Evolutionary conservation across 2,888 invertebrate species (phyloP).

Genomic region (Drosophila kuntzei): DNA sequence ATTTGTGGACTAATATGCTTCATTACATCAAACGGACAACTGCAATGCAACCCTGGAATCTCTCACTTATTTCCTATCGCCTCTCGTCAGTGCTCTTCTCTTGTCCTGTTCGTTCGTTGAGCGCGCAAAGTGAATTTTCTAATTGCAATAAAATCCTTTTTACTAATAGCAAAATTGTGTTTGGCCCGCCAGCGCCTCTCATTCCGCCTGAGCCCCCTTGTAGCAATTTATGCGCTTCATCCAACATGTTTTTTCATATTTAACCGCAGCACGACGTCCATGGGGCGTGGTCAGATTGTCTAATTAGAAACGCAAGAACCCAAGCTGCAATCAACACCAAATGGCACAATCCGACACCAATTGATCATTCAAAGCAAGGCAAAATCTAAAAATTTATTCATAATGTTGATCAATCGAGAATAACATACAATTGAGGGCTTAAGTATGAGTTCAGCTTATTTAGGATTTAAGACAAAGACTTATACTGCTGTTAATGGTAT

Average conservation of each 20-base stretch:
- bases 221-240: slow-evolving; percentile 65
- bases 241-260: slow-evolving; percentile 40
- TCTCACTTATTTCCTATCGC: no score
- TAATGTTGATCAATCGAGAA: background rate
- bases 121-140: slow-evolving; percentile 70
- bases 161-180: slow-evolving; percentile 76
- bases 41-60: background rate
- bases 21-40: slow-evolving; percentile 39
- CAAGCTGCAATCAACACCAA: slow-evolving; percentile 9
- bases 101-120: background rate
- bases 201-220: background rate
- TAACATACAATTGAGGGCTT: background rate
- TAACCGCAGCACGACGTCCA: slow-evolving; percentile 26
- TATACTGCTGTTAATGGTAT: no score
- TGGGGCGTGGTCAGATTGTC: slow-evolving; percentile 14
- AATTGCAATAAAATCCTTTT: slow-evolving; percentile 75
- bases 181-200: slow-evolving; percentile 38
- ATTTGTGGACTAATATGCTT: slow-evolving; percentile 61
- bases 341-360: background rate
- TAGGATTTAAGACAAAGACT: background rate
- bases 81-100: background rate
- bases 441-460: background rate
- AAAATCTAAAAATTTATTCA: background rate
- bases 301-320: slow-evolving; percentile 23
- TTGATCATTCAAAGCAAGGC: background rate